Conservation (phyloP, 2,113 vertebrate genomes). For the Argyrosomus japonicus region DNA sequence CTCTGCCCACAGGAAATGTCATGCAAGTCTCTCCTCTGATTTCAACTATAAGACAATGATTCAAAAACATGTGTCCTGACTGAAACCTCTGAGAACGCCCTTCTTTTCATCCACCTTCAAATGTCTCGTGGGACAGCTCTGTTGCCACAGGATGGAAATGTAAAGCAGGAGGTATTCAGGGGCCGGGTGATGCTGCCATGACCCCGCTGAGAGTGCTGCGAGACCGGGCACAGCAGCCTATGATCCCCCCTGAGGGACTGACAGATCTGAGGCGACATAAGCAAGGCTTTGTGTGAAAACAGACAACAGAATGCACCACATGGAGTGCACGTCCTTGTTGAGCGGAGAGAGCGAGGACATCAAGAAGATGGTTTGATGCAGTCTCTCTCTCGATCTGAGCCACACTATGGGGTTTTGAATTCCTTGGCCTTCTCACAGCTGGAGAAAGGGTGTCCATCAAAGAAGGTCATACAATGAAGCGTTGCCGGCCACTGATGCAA, state of each 20-base stretch:
- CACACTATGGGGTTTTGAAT: constrained; percentile 38
- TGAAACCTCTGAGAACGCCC: constrained; percentile 4
- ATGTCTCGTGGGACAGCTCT: constrained; percentile 40
- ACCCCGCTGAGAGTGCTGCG: constrained; percentile 11
- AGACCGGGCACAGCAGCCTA: constrained; percentile 19
- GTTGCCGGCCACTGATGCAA: constrained; percentile 34
- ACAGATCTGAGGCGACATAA: constrained; percentile 53
- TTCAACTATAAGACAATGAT: background rate
- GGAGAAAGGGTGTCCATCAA: constrained; percentile 60
- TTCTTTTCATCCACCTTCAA: constrained; percentile 39
- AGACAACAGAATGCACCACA: constrained; percentile 32
- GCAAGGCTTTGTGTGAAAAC: constrained; percentile 57
- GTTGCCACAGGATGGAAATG: constrained; percentile 27
- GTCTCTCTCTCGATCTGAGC: constrained; percentile 16
- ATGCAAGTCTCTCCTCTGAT: constrained; percentile 4
- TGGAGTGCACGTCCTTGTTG: constrained; percentile 51
- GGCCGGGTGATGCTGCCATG: background rate
- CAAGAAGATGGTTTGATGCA: constrained; percentile 52
- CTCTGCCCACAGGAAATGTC: constrained; percentile 6
- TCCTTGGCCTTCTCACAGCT: constrained; percentile 13
- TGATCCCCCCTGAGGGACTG: constrained; percentile 33
- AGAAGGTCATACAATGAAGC: constrained; percentile 57
- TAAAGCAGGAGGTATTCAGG: constrained; percentile 7
- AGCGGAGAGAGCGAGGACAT: constrained; percentile 42
- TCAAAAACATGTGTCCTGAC: constrained; percentile 25